Evolutionary conservation across 1,140 invertebrate genomes (phyloP).

Genomic region (Uloborus diversus): DNA sequence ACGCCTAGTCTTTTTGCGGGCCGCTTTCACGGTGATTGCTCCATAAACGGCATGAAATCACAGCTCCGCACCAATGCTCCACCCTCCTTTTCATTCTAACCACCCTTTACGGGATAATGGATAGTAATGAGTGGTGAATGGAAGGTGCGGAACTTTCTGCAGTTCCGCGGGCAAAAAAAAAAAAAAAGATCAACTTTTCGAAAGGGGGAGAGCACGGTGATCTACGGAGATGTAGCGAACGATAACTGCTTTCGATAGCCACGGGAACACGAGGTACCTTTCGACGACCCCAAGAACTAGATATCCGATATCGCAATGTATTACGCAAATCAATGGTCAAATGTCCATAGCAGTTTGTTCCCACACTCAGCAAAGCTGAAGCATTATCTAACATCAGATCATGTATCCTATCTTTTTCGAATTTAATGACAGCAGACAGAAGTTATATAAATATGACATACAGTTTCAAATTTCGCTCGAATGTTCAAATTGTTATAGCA

Average conservation of each 20-base stretch:
- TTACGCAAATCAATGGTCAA: background rate
- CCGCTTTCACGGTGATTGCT: slow-evolving; percentile 40
- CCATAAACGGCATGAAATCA: slow-evolving; percentile 45
- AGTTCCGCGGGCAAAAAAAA: background rate
- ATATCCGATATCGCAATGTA: slow-evolving; percentile 19
- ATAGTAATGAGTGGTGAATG: slow-evolving; percentile 41
- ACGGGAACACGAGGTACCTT: slow-evolving; percentile 17
- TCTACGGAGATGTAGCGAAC: background rate
- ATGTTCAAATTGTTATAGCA: no score
- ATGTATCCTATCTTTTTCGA: no score
- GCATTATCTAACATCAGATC: no score
- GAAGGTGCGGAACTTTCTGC: slow-evolving; percentile 29
- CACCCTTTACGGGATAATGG: slow-evolving; percentile 41
- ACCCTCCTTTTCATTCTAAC: background rate
- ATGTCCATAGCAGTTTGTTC: no score
- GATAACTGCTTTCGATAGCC: background rate
- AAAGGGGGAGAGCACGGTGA: slow-evolving; percentile 2
- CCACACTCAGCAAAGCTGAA: no score
- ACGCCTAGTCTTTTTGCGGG: background rate
- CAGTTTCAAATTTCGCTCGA: no score
- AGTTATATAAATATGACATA: no score
- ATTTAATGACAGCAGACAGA: no score
- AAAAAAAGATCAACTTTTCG: slow-evolving; percentile 24
- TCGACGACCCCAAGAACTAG: background rate
- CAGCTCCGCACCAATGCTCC: slow-evolving; percentile 30